phyloP scores from a whole-genome alignment of 2,888 invertebrate genomes.

The Onchidella celtica region DNA sequence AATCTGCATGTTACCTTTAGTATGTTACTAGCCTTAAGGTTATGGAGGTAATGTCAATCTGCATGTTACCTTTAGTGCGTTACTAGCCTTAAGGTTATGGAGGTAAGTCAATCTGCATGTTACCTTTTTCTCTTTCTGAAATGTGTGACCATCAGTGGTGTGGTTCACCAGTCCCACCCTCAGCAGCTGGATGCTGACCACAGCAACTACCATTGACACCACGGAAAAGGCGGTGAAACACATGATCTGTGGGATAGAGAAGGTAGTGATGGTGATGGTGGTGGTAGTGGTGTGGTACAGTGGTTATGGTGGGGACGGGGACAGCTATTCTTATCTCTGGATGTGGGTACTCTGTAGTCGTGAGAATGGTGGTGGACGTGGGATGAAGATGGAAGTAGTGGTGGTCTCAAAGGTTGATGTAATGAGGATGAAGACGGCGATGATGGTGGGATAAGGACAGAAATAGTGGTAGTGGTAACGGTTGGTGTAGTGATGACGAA shows the following conservation, averaged over 20 bases:
- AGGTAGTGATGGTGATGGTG: background rate
- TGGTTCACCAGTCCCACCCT: constrained; percentile 80
- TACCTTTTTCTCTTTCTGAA: constrained; percentile 76
- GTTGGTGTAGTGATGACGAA: background rate
- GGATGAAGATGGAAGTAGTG: background rate
- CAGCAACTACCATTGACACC: constrained; percentile 79
- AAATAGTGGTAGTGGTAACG: background rate
- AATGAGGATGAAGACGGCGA: background rate
- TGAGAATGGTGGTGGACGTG: background rate
- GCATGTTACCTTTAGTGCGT: too few relatives aligned
- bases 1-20: too few relatives aligned
- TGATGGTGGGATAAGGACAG: background rate
- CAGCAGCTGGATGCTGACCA: constrained; percentile 80
- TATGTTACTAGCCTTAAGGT: too few relatives aligned
- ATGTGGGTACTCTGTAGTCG: background rate
- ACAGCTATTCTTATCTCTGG: too few relatives aligned
- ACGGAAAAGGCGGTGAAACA: constrained; percentile 80
- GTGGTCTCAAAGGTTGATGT: background rate
- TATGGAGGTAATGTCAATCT: too few relatives aligned
- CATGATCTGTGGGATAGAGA: constrained; percentile 77
- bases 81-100: too few relatives aligned
- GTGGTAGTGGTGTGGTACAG: background rate
- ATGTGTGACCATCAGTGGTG: constrained; percentile 80
- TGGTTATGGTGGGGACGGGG: background rate
- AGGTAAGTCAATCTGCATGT: background rate